A percentile compares a stretch with the other conserved stretches of the same genome.
Conservation (phyloP, 2,888 invertebrate species). For the Julus scanicus region DNA sequence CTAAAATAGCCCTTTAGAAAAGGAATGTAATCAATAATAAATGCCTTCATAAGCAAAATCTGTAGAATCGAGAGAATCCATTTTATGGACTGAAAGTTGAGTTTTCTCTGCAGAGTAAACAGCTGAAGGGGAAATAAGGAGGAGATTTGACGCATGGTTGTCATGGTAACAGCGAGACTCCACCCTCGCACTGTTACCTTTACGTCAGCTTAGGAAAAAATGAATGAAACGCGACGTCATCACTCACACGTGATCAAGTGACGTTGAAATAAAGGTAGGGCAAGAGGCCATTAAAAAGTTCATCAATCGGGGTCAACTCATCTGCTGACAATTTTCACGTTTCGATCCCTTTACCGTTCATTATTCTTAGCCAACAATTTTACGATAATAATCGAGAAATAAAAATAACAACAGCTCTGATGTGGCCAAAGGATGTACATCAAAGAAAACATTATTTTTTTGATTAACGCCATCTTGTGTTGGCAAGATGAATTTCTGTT, state of each 20-base stretch:
- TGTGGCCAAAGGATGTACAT: not conserved
- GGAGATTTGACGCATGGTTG: slow-evolving; percentile 7
- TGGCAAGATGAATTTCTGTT: not conserved
- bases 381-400: not conserved
- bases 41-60: slow-evolving; percentile 30
- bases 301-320: not conserved
- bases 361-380: not conserved
- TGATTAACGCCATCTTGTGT: not conserved
- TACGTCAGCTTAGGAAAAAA: slow-evolving; percentile 9
- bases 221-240: slow-evolving; percentile 13
- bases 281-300: not conserved
- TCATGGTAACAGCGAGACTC: not conserved
- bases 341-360: not conserved
- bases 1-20: not conserved
- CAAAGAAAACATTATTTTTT: no score
- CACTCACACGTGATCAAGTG: not conserved
- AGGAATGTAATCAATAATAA: slow-evolving; percentile 14
- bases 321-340: not conserved
- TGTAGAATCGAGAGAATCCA: not conserved
- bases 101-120: not conserved
- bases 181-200: slow-evolving; percentile 21
- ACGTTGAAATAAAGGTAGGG: not conserved
- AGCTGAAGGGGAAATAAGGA: slow-evolving; percentile 28
- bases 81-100: not conserved
- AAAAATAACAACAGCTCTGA: not conserved